Percentiles rank a stretch among this genome's conserved stretches.
Evolutionary conservation across 2,113 vertebrate genomes (phyloP).

Genomic region (Hymenochirus boettgeri): DNA sequence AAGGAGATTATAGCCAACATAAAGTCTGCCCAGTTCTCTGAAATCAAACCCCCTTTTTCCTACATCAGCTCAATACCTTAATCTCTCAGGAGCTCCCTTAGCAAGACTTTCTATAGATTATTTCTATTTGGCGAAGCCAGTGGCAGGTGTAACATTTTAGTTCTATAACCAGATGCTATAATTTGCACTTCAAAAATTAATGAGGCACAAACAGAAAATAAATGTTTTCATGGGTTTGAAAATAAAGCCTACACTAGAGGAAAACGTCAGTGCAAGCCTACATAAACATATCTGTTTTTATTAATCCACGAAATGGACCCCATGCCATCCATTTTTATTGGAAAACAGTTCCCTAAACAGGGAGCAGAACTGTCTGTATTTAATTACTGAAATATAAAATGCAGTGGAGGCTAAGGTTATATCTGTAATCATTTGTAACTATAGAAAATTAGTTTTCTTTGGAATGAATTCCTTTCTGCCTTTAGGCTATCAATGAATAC

Average conservation of each 20-base stretch:
- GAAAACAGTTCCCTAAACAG: background rate
- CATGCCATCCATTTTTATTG: constrained; percentile 4
- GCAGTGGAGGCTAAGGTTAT: background rate
- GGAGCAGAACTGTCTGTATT: constrained; percentile 1
- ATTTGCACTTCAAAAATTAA: constrained; percentile 32
- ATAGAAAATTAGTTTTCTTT: background rate
- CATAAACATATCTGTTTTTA: background rate
- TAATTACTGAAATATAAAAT: constrained; percentile 15
- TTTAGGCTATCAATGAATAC: background rate
- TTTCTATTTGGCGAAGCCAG: constrained; percentile 23
- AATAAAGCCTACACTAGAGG: background rate
- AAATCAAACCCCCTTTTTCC: too few relatives aligned
- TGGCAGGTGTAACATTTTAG: constrained; percentile 26
- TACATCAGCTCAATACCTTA: too few relatives aligned
- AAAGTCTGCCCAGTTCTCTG: too few relatives aligned
- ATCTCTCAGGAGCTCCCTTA: constrained; percentile 10
- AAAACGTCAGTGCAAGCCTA: background rate
- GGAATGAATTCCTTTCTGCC: background rate
- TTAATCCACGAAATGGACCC: background rate
- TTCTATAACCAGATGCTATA: constrained; percentile 16
- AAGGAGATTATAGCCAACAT: too few relatives aligned
- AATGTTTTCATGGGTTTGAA: constrained; percentile 2
- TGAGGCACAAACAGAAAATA: constrained; percentile 22
- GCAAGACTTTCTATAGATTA: constrained; percentile 22
- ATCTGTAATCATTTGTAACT: background rate